Percentiles rank a stretch among this genome's conserved stretches.
phyloP scores from a whole-genome alignment of 2,797 vertebrate species.

The Kryptolebias ocellatus region DNA sequence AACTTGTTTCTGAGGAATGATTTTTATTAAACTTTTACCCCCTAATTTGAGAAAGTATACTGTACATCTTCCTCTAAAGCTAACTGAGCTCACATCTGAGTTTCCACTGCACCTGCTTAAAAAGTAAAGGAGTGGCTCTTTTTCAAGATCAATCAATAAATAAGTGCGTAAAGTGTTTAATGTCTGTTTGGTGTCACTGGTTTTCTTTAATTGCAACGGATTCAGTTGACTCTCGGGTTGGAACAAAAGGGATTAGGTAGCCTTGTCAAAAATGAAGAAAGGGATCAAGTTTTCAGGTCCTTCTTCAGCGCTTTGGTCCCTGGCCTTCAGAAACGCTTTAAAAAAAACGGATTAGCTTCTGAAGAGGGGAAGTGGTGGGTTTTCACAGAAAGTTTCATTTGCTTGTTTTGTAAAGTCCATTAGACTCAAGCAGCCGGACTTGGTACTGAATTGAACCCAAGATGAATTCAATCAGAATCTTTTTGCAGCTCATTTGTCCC shows the following conservation, averaged over 20 bases:
- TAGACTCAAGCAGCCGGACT: no score
- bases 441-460: no score
- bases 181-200: conserved; percentile 73
- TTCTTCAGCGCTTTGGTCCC: conserved; percentile 53
- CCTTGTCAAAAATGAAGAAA: conserved; percentile 52
- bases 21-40: no score
- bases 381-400: background rate
- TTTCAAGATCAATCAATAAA: conserved; percentile 73
- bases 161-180: conserved; percentile 67
- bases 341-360: conserved; percentile 5
- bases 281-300: conserved; percentile 71
- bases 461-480: background rate
- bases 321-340: conserved; percentile 4
- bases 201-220: conserved; percentile 64
- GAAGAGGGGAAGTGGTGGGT: conserved; percentile 1
- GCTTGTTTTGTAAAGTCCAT: no score
- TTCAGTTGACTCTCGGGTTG: conserved; percentile 67
- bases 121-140: conserved; percentile 28
- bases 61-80: no score
- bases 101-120: conserved; percentile 9
- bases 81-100: no score
- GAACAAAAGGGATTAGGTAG: conserved; percentile 75
- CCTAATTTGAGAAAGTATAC: no score
- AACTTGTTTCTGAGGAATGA: no score
- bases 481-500: background rate